Percentiles rank a stretch among this genome's conserved stretches.
Conservation (phyloP, 2,888 invertebrate genomes). For the Geophilus truncorum region DNA sequence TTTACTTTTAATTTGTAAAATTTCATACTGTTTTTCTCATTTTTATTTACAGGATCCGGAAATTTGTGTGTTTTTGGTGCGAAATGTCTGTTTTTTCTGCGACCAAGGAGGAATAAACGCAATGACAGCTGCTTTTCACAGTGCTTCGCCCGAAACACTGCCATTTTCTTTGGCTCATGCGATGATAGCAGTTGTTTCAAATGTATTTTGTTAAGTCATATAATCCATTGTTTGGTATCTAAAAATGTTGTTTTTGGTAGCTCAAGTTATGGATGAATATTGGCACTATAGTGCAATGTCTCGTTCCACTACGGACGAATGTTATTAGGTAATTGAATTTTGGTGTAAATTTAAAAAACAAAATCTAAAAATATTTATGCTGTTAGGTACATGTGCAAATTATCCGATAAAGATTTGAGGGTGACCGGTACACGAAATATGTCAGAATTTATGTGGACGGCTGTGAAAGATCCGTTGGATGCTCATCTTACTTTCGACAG, state of each 20-base stretch:
- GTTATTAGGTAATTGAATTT: slow-evolving; percentile 57
- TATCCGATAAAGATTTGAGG: slow-evolving; percentile 84
- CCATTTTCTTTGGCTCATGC: slow-evolving; percentile 86
- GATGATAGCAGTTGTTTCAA: slow-evolving; percentile 84
- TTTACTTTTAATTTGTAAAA: background rate
- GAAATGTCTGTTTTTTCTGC: slow-evolving; percentile 90
- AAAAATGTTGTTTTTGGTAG: slow-evolving; percentile 41
- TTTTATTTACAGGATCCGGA: slow-evolving; percentile 69
- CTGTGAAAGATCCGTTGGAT: slow-evolving; percentile 85
- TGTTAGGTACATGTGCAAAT: slow-evolving; percentile 79
- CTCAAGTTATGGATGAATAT: slow-evolving; percentile 90
- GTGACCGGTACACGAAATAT: slow-evolving; percentile 83
- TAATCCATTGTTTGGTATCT: background rate
- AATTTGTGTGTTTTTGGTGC: slow-evolving; percentile 79
- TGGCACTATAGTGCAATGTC: slow-evolving; percentile 78
- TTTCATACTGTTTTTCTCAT: background rate
- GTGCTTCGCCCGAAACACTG: slow-evolving; percentile 64
- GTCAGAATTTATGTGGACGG: slow-evolving; percentile 96
- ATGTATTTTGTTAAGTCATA: slow-evolving; percentile 53
- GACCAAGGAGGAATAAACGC: slow-evolving; percentile 82
- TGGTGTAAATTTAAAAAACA: background rate
- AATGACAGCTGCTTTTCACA: slow-evolving; percentile 79
- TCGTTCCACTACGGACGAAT: slow-evolving; percentile 78
- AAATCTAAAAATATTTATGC: background rate
- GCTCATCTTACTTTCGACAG: slow-evolving; percentile 78